Percentiles rank a stretch among this genome's conserved stretches.
phyloP scores from a whole-genome alignment of 2,113 vertebrate genomes.

The Egretta garzetta region DNA sequence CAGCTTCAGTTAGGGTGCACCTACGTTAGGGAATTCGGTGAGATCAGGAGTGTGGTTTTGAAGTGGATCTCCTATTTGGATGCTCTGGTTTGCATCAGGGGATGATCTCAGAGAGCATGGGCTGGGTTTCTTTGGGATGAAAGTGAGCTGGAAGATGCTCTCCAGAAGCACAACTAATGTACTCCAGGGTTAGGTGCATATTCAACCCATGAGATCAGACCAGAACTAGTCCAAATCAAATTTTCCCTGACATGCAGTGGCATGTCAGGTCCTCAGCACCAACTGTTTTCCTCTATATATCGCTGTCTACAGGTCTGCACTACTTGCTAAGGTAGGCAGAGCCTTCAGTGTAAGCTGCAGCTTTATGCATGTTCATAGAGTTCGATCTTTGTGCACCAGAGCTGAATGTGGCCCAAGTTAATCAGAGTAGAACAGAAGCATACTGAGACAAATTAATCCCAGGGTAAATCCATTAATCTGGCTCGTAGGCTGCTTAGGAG shows the following conservation, averaged over 20 bases:
- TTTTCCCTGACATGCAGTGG: background rate
- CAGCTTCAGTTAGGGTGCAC: background rate
- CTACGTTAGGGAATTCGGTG: background rate
- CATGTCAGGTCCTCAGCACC: background rate
- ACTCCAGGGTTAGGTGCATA: background rate
- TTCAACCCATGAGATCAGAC: background rate
- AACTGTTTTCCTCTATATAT: background rate
- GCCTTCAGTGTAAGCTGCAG: background rate
- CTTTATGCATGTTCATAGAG: background rate
- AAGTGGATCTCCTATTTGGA: background rate
- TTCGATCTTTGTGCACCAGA: background rate
- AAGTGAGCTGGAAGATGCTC: background rate
- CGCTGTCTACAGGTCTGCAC: background rate
- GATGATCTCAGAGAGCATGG: background rate
- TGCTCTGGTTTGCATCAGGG: background rate
- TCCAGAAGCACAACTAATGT: background rate
- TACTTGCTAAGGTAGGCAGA: accelerated
- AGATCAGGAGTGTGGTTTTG: background rate
- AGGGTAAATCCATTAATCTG: background rate
- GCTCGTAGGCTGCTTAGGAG: background rate
- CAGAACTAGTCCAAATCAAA: background rate
- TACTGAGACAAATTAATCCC: background rate
- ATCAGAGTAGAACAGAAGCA: background rate
- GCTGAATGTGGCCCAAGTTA: background rate
- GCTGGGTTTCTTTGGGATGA: background rate